Evolutionary conservation across 2,113 vertebrate species (phyloP), one percentile per base, ranked within the genome.

Genomic region (Vimba vimba): DNA sequence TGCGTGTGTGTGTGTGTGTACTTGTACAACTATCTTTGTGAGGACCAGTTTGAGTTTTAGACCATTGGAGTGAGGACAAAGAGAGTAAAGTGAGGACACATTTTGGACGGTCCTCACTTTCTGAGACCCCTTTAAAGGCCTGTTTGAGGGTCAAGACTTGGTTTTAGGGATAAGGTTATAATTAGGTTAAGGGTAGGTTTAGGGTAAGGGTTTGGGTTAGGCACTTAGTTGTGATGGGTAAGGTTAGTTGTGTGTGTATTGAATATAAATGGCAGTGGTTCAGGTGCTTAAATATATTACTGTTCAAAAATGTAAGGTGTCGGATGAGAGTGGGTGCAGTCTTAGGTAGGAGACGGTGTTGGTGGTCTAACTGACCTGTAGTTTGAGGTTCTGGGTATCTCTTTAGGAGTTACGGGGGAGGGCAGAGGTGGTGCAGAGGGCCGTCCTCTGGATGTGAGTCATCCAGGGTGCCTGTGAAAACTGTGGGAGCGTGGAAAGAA

Each of bases 401-500:
- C 91, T 91, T 89, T 90, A 87, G 91, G 91, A 94, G 92, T 79
- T 90, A 92, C 89, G 89, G 91, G 91, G 92, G 92, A 93, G 92
- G 92, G 92, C 91, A 93, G 78, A 86, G 92, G 91, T 91, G 91
- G 93, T 91, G 91, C 88, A 91, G 91, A 92, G 92, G 91, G 93
- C 92, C 91, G 85, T 88, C 33, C 33, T 33, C 33, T 33, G 33
- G 4, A 93, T 91, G 91, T 94, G 94, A 95, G 94, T 94, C 93
- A 94, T 94, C 92, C 90, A 90, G 91, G 92, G 79, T 85, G 86
- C 86, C 93, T 93, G 92, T 87, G 87, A 94, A 93, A 94, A 91
- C 92, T 93, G 94, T 93, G 93, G 92, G 94, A 94, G 94, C 92
- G 93, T 93, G 91, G 93, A 92, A 94, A 92, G 94, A 93, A 82